A percentile compares a stretch with the other conserved stretches of the same genome.
These are phyloP conservation scores for Tenualosa thibaudeaui DNA, from an alignment of 2,797 vertebrate genomes.

Conservation along the genomic window DNA sequence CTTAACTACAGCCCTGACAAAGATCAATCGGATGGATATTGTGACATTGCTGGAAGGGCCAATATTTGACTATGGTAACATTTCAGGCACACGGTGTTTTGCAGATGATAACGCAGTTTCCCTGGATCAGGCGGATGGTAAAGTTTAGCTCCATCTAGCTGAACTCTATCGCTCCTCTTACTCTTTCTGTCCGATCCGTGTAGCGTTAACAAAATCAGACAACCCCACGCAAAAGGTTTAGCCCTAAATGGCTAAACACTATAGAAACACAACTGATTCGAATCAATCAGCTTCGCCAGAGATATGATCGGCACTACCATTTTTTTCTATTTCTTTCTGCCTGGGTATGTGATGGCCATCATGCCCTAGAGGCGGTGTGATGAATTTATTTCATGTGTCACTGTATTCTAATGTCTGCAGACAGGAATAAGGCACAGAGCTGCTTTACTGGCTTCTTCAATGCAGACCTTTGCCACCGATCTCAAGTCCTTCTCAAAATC, in stretches of 20 bases:
- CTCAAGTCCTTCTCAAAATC: slow-evolving; percentile 55
- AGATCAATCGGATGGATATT: slow-evolving; percentile 99
- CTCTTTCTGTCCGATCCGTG: slow-evolving; percentile 64
- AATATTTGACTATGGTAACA: slow-evolving; percentile 99
- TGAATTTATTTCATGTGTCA: slow-evolving; percentile 37
- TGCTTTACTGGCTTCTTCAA: slow-evolving; percentile 42
- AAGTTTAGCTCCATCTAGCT: slow-evolving; percentile 84
- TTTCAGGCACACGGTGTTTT: slow-evolving; percentile 99
- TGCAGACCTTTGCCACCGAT: slow-evolving; percentile 44
- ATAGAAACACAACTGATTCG: slow-evolving; percentile 27
- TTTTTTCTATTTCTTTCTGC: slow-evolving; percentile 38
- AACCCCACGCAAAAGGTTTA: slow-evolving; percentile 46
- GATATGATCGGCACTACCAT: slow-evolving; percentile 37
- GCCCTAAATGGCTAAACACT: slow-evolving; percentile 42
- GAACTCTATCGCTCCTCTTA: slow-evolving; percentile 74
- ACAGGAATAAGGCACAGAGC: slow-evolving; percentile 66
- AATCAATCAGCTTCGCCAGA: slow-evolving; percentile 20
- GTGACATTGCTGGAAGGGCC: slow-evolving; percentile 99
- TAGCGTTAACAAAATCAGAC: slow-evolving; percentile 40
- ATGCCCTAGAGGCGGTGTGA: slow-evolving; percentile 37
- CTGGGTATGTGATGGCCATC: slow-evolving; percentile 26
- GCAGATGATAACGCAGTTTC: slow-evolving; percentile 97
- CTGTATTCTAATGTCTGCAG: slow-evolving; percentile 53
- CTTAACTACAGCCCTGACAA: slow-evolving; percentile 97
- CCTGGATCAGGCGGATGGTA: slow-evolving; percentile 98